Base-by-base conservation (phyloP, 2,888 invertebrate genomes). In the Cephonodes hylas region DNA sequence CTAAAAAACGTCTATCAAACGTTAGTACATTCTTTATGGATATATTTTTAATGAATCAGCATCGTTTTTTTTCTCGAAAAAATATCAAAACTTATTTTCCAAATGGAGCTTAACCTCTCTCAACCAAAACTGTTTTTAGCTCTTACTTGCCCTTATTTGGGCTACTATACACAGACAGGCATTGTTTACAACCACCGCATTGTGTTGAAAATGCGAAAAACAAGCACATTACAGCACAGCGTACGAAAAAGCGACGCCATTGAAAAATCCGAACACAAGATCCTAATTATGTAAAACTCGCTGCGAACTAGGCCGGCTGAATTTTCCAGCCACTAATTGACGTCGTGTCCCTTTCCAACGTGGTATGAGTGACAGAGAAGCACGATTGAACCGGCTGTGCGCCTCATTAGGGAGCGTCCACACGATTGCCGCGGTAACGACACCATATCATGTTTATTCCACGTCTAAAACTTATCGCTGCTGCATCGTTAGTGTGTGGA, bases 401-500 rank as follows among this genome's bases (percentile, higher is more conserved):
- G 44, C 44, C 20, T 44, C 44, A 44, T 44, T 44, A 44, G 44
- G 10, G 18, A 18, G 10, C 38, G 38, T 44, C 44, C 18, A 44
- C 20, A 44, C 20, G 44, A 44, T 23, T 13, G 48, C 44, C 20
- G 63, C 22, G 64, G 34, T 74, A 81, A 80, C 74, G 80, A 79
- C 72, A 74, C 72, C 74, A 69, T 79, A 79, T 77, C 80, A 77
- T 83, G 82, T 84, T 84, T 82, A 84, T 81, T 79, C 72, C 72
- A 69, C 73, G 73, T 76, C 76, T 80, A 76, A 81, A 80, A 85
- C 80, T 82, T 83, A 86, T 84, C 84, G 84, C 82, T 84, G 82
- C 84, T 83, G 76, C 84, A 77, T 86, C 88, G 87, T 86, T 86
- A 86, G 79, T 84, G 81, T 13, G 34, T n/a, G 83, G 80, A 81